These are phyloP conservation scores for Holacanthus passer DNA, from an alignment of 2,113 vertebrate genomes.

Conservation along the genomic window DNA sequence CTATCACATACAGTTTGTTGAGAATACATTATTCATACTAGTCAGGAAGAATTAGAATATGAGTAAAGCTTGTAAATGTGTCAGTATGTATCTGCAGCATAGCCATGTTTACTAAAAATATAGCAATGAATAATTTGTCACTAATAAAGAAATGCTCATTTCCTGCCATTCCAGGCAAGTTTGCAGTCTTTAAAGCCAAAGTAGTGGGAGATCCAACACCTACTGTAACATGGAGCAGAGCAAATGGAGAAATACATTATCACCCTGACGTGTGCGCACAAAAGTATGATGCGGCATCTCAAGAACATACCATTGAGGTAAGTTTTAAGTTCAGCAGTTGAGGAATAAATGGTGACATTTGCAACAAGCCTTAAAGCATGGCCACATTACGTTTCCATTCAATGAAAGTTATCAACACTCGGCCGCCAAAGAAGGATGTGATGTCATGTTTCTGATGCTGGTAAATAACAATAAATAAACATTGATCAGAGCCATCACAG, in stretches of 20 bases:
- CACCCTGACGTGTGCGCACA: slow-evolving; percentile 82
- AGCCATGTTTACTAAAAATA: not conserved
- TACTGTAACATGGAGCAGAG: slow-evolving; percentile 85
- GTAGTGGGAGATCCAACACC: slow-evolving; percentile 88
- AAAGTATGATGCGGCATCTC: slow-evolving; percentile 72
- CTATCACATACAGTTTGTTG: not conserved
- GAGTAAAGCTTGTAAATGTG: not conserved
- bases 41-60: not conserved
- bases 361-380: not conserved
- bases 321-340: not conserved
- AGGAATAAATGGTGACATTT: slow-evolving; percentile 4
- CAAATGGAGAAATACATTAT: slow-evolving; percentile 78
- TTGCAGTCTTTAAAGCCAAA: slow-evolving; percentile 87
- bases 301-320: slow-evolving; percentile 89
- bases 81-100: not conserved
- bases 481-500: not conserved
- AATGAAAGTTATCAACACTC: not conserved
- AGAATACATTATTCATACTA: not conserved
- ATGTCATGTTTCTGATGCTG: not conserved
- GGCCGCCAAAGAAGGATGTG: not conserved
- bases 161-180: slow-evolving; percentile 85
- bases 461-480: too few relatives aligned
- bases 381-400: not conserved
- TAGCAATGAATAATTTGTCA: not conserved
- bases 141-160: not conserved